phyloP scores from a whole-genome alignment of 2,797 vertebrate species.

The Gila robusta region DNA sequence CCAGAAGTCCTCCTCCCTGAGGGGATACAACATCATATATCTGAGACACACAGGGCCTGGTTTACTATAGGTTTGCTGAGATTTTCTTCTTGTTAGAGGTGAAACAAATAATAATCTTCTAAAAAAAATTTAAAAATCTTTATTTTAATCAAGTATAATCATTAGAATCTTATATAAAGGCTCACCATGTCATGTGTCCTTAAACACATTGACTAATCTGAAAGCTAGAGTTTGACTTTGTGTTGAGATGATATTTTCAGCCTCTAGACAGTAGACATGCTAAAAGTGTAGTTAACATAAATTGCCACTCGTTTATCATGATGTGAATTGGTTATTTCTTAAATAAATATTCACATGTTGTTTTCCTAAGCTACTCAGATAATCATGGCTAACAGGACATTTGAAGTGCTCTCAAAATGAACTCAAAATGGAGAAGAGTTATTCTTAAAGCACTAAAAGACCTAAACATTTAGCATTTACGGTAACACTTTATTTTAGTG shows the following conservation, averaged over 20 bases:
- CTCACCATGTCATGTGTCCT: conserved; percentile 16
- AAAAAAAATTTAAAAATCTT: neutral
- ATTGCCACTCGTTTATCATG: neutral
- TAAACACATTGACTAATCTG: conserved; percentile 8
- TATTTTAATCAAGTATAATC: neutral
- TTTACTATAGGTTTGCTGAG: conserved; percentile 20
- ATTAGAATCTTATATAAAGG: neutral
- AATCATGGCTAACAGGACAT: neutral
- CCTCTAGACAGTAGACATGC: neutral
- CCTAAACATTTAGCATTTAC: neutral
- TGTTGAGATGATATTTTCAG: conserved; percentile 4
- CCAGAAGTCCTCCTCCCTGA: conserved; percentile 40
- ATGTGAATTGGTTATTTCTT: neutral
- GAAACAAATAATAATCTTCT: neutral
- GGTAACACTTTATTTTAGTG: no score
- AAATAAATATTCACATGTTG: neutral
- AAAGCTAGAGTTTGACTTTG: conserved; percentile 8
- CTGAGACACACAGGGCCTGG: neutral
- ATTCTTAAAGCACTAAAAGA: neutral
- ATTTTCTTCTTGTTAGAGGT: conserved; percentile 11
- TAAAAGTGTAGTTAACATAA: neutral
- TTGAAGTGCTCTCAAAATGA: neutral
- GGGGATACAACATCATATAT: conserved; percentile 39
- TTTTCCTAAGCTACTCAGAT: neutral
- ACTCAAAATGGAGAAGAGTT: neutral